Evolutionary conservation across 2,888 invertebrate genomes (phyloP).

Genomic region (Drosophila neonasuta): DNA sequence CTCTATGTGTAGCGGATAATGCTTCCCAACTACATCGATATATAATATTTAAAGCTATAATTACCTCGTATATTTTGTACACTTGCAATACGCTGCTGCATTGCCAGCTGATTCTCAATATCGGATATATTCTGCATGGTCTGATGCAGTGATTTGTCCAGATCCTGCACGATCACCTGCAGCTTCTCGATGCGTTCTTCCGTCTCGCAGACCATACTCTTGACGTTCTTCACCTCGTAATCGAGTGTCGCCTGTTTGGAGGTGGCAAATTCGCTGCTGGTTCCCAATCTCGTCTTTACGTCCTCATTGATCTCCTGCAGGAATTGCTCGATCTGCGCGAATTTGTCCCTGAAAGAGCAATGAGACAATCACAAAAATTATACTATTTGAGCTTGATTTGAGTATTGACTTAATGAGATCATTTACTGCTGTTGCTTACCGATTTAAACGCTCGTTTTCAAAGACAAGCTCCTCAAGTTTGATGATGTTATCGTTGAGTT

Average conservation of each 20-base stretch:
- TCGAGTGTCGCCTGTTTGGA: slow-evolving; percentile 83
- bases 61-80: slow-evolving; percentile 80
- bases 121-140: slow-evolving; percentile 83
- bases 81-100: slow-evolving; percentile 79
- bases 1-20: too few species aligned
- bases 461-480: slow-evolving; percentile 78
- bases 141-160: slow-evolving; percentile 82
- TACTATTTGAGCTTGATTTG: too few species aligned
- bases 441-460: slow-evolving; percentile 71
- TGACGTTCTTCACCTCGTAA: slow-evolving; percentile 83
- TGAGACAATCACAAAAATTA: too few species aligned
- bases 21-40: too few species aligned
- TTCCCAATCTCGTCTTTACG: slow-evolving; percentile 72
- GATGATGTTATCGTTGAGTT: slow-evolving; percentile 78
- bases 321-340: slow-evolving; percentile 75
- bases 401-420: not conserved
- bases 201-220: slow-evolving; percentile 83
- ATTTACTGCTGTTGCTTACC: slow-evolving; percentile 53
- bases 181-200: slow-evolving; percentile 83
- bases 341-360: slow-evolving; percentile 68
- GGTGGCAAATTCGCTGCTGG: slow-evolving; percentile 79
- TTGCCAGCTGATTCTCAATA: slow-evolving; percentile 81
- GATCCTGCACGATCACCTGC: slow-evolving; percentile 80
- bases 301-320: slow-evolving; percentile 76
- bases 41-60: not conserved